These are phyloP conservation scores for Leptopilina drosophilae DNA, from an alignment of 2,888 invertebrate species.

Conservation along the genomic window DNA sequence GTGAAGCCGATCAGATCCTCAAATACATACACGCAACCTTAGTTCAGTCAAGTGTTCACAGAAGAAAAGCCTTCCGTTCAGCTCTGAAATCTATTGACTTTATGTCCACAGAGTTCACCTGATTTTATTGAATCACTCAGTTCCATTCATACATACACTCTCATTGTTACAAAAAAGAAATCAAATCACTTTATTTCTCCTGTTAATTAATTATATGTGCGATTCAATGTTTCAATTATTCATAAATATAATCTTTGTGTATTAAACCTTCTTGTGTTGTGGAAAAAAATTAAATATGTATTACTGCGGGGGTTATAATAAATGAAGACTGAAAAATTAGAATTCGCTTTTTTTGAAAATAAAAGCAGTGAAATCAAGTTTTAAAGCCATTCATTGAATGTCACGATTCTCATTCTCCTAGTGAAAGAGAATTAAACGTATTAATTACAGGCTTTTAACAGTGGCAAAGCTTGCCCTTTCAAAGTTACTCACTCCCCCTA, in stretches of 20 bases:
- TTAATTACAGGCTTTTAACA: slow-evolving; percentile 72
- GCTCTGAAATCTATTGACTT: slow-evolving; percentile 51
- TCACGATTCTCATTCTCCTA: slow-evolving; percentile 43
- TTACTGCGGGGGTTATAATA: too few relatives aligned
- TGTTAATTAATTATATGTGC: too few relatives aligned
- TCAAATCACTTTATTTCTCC: too few relatives aligned
- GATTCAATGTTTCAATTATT: too few relatives aligned
- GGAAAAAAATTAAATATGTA: too few relatives aligned
- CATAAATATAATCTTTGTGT: too few relatives aligned
- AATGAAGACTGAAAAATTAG: background rate
- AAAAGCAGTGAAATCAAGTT: slow-evolving; percentile 21
- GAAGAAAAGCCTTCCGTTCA: slow-evolving; percentile 47
- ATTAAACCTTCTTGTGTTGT: too few relatives aligned
- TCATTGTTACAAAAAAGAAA: too few relatives aligned
- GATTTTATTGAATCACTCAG: slow-evolving; percentile 26
- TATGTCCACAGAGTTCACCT: slow-evolving; percentile 42
- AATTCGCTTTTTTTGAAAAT: slow-evolving; percentile 2
- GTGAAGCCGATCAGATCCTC: slow-evolving; percentile 17
- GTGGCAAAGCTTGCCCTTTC: slow-evolving; percentile 54
- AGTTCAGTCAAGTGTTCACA: slow-evolving; percentile 40
- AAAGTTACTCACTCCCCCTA: slow-evolving; percentile 59
- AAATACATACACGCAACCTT: slow-evolving; percentile 26
- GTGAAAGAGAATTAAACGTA: slow-evolving; percentile 68
- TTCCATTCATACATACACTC: background rate
- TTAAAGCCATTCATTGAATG: slow-evolving; percentile 49